Evolutionary conservation across 2,113 vertebrate species (phyloP).

Genomic region (Charina bottae): DNA sequence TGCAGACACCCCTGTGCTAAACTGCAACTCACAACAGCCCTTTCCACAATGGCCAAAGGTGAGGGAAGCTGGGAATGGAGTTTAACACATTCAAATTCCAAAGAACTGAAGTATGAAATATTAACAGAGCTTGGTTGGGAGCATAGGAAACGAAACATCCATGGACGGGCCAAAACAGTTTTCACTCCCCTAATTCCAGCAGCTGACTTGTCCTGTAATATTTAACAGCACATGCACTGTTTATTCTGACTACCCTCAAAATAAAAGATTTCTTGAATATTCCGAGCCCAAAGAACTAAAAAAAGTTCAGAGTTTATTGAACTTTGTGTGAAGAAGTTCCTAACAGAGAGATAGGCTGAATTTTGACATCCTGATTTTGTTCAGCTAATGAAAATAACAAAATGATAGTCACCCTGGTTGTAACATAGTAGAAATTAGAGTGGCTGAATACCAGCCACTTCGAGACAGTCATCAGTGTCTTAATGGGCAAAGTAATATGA

Average conservation of each 20-base stretch:
- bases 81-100: not conserved
- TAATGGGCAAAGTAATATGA: not conserved
- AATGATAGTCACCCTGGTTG: not conserved
- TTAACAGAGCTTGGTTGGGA: not conserved
- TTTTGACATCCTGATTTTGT: not conserved
- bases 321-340: not conserved
- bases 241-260: not conserved
- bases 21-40: not conserved
- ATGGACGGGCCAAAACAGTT: not conserved
- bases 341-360: not conserved
- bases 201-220: not conserved
- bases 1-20: not conserved
- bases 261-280: not conserved
- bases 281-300: not conserved
- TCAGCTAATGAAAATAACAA: not conserved
- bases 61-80: not conserved
- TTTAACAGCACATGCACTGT: not conserved
- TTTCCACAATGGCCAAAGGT: not conserved
- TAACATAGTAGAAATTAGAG: not conserved
- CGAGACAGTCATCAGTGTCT: not conserved
- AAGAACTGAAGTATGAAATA: not conserved
- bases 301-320: not conserved
- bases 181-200: not conserved
- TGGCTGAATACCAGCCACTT: not conserved
- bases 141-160: not conserved